Percentiles rank a stretch among this genome's conserved stretches.
Evolutionary conservation across 2,797 vertebrate species (phyloP).

Genomic region (Mareca penelope): DNA sequence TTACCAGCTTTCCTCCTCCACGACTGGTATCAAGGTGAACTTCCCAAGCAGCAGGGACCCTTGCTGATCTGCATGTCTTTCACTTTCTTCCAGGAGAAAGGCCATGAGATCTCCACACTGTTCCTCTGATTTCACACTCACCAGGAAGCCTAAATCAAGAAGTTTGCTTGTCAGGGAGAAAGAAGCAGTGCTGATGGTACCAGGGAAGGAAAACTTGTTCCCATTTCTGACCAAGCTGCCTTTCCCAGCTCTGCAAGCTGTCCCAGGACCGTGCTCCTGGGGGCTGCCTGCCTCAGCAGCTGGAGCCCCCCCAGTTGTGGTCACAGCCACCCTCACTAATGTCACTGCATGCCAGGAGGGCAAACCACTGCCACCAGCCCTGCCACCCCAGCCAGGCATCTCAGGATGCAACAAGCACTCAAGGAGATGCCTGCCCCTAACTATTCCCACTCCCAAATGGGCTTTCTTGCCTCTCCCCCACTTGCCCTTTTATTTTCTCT

Average conservation of each 20-base stretch:
- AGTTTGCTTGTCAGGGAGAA: not conserved
- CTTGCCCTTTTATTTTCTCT: not conserved
- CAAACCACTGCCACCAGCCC: not conserved
- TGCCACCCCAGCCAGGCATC: not conserved
- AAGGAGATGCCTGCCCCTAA: not conserved
- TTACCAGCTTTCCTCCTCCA: not conserved
- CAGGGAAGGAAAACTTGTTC: not conserved
- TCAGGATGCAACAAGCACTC: accelerated
- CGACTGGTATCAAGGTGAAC: not conserved
- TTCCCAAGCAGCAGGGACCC: not conserved
- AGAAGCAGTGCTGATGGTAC: not conserved
- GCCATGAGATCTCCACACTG: not conserved
- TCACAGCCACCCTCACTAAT: not conserved
- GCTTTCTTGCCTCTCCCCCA: not conserved
- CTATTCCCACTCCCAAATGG: not conserved
- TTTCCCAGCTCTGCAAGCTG: not conserved
- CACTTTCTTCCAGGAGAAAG: not conserved
- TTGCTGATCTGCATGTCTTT: not conserved
- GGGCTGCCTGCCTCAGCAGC: no score
- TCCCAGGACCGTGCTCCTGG: no score
- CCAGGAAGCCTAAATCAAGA: not conserved
- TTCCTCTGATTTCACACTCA: not conserved
- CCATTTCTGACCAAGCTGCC: not conserved
- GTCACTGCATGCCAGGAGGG: not conserved
- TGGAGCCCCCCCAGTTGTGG: not conserved